phyloP scores from a whole-genome alignment of 2,113 vertebrate genomes.

The Esox niger region DNA sequence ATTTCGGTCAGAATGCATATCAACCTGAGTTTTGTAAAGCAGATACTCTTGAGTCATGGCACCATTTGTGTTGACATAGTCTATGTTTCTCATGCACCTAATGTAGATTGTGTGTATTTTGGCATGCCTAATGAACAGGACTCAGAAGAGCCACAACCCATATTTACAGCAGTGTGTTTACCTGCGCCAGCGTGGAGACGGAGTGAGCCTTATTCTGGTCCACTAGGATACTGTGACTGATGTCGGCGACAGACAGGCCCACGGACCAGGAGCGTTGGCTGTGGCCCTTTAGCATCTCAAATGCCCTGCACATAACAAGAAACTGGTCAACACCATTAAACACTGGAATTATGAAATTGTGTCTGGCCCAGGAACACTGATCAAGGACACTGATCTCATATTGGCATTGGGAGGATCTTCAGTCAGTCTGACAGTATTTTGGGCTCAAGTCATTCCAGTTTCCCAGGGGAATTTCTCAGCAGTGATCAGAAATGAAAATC shows the following conservation, averaged over 20 bases:
- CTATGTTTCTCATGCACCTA: too few relatives aligned
- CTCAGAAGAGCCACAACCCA: background rate
- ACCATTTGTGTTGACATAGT: too few relatives aligned
- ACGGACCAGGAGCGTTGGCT: slow-evolving; percentile 93
- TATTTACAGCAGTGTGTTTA: slow-evolving; percentile 50
- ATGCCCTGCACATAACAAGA: slow-evolving; percentile 68
- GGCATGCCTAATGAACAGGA: background rate
- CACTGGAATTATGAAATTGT: too few relatives aligned
- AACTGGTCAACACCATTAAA: background rate
- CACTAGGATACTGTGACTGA: slow-evolving; percentile 84
- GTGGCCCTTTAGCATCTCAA: slow-evolving; percentile 84
- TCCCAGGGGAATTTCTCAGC: background rate
- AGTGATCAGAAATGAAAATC: too few relatives aligned
- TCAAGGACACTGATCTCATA: too few relatives aligned
- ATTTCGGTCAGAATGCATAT: too few relatives aligned
- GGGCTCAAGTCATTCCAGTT: background rate
- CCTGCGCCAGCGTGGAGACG: slow-evolving; percentile 87
- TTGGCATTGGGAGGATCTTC: background rate
- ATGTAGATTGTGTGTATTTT: too few relatives aligned
- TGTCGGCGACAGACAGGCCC: slow-evolving; percentile 88
- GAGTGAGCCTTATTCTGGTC: slow-evolving; percentile 86
- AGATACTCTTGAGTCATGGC: too few relatives aligned
- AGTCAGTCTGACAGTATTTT: background rate
- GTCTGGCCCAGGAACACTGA: too few relatives aligned
- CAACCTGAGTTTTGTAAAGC: too few relatives aligned